Base-by-base conservation (phyloP, 37 sponge, comb jelly and placozoan genomes). In the Halisarca cf. caerulea region DNA sequence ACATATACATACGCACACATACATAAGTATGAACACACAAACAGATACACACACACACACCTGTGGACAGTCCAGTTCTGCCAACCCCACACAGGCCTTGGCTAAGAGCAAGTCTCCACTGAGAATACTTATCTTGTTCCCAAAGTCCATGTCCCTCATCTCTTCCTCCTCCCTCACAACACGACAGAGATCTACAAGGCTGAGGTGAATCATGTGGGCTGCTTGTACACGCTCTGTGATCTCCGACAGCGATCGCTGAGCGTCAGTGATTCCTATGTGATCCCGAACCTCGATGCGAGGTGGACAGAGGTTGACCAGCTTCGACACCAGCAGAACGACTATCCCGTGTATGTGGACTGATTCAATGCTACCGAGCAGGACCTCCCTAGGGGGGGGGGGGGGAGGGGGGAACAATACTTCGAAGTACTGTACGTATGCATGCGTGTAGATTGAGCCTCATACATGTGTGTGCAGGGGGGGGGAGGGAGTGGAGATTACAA, bases 61-160 rank as follows among this genome's bases (percentile, higher is more conserved):
- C 89, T 89, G 27, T 55, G 89, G 82, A 5, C 25, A 79, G 39
- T 85, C 28, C 18, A 89, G 81, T 14, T 80, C 40, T 0, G 85
- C 85, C 73, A 89, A 60, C 28, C 55, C 89, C 33, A 37, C 30
- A 25, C 78, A 85, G 27, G 89, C 85, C 47, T 86, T 86, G 4
- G 89, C 85, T 25, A 89, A 40, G 44, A 89, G 85, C n/a, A 85
- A 58, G 44, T 89, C 89, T 24, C 89, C 89, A 40, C 70, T 41
- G 6, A 89, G 74, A 21, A 89, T 79, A 15, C 75, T 58, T 20
- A 89, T 32, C 45, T 84, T 89, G 53, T 89, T 89, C 28, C 89
- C 89, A 69, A 73, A 85, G 28, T 38, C 61, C 40, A 89, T 24
- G 9, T 84, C 89, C 28, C 3, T 37, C 17, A 11, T 0, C 23